These are phyloP conservation scores for Megaceryle torquata DNA, from an alignment of 2,113 vertebrate genomes.

Conservation along the genomic window DNA sequence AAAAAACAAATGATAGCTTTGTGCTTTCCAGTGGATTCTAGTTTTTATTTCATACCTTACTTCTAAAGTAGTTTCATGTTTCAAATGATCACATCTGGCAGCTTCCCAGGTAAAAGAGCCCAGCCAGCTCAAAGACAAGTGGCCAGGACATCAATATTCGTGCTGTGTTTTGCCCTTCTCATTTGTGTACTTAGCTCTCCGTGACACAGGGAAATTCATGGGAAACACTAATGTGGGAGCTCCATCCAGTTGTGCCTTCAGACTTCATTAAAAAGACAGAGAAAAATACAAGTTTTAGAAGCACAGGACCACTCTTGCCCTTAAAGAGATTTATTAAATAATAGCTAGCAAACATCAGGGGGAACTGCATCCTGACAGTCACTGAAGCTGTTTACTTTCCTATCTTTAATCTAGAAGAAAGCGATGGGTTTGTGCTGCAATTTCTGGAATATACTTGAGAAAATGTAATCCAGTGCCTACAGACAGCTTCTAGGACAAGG, in stretches of 20 bases:
- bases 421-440: neutral
- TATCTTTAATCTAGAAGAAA: neutral
- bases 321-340: neutral
- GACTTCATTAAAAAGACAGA: neutral
- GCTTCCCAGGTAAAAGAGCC: neutral
- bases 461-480: neutral
- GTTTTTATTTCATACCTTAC: neutral
- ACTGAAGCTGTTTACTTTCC: neutral
- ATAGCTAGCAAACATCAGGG: neutral
- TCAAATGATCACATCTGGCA: conserved; percentile 37
- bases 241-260: neutral
- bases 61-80: conserved; percentile 13
- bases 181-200: conserved; percentile 27
- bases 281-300: neutral
- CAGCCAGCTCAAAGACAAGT: neutral
- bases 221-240: neutral
- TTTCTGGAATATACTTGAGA: neutral
- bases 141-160: conserved; percentile 30
- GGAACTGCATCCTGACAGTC: neutral
- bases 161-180: conserved; percentile 4
- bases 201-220: neutral
- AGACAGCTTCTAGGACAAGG: neutral
- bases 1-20: neutral
- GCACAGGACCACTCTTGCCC: neutral
- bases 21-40: neutral